Evolutionary conservation across 2,797 vertebrate species (phyloP), one percentile per base, ranked within the genome.

Genomic region (Morelia viridis): DNA sequence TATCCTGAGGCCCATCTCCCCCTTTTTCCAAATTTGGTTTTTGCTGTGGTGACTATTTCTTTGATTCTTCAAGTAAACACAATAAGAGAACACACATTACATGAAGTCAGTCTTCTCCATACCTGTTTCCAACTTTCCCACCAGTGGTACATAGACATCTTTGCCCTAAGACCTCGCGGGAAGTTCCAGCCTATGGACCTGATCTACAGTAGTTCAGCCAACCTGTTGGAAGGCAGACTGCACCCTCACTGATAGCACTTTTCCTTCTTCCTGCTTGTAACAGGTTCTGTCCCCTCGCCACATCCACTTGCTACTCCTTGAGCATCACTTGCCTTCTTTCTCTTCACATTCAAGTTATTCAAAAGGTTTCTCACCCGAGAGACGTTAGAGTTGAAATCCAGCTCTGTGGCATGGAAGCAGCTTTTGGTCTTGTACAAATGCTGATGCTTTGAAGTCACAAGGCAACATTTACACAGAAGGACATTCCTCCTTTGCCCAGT

Each of bases 371-470:
- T n/a, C 35, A 88, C 28, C 26, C 28, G 1, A 88, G 57, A 41
- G 46, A n/a, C 13, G 0, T 19, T 31, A 2, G 64, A 53, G 2
- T 3, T 68, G 50, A 31, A 89, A 24, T 7, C 58, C 12, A 87
- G 2, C n/a, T 41, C n/a, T 41, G 57, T 46, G 85, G 35, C 71
- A 22, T 4, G 85, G 1, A 58, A 24, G 31, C 88, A 61, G 5
- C 9, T 0, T 7, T 0, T n/a, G 86, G n/a, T 0, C 7, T 0
- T 31, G 86, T 28, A 85, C 91, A 92, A 86, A 56, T n/a, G 85
- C 80, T 93, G 71, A 15, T 89, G 13, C 22, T 95, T 0, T 88
- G 94, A 94, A 94, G 68, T 90, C 96, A 95, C 92, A 91, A 94
- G 91, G 92, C 68, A 93, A 76, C 56, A 90, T 60, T 90, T 41